Conservation (phyloP, 1,140 invertebrate genomes). For the Vollenhovia emeryi region DNA sequence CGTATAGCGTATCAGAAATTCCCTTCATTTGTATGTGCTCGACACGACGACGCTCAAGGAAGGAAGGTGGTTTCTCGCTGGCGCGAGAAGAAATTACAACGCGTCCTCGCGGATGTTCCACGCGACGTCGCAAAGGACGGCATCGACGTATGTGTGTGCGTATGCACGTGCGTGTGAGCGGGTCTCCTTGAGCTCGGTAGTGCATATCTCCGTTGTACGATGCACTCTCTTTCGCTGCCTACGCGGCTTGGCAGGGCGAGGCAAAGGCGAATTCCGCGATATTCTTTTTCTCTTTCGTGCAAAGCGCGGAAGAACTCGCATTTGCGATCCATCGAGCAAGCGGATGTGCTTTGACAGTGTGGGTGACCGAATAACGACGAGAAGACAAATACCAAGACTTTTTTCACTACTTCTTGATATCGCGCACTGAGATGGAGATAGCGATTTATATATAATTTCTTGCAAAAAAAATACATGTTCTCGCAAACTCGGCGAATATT, state of each 20-base stretch:
- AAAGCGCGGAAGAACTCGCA: slow-evolving; percentile 9
- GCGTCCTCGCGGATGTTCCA: slow-evolving; percentile 43
- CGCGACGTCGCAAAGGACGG: slow-evolving; percentile 33
- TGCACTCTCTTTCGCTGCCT: slow-evolving; percentile 58
- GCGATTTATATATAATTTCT: neutral
- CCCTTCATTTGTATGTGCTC: neutral
- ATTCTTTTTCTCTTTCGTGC: slow-evolving; percentile 11
- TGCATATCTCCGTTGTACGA: slow-evolving; percentile 70
- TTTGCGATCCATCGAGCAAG: neutral
- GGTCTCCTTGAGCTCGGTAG: slow-evolving; percentile 75
- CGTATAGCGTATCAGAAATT: slow-evolving; percentile 28
- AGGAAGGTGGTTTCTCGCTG: slow-evolving; percentile 33
- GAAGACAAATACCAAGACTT: neutral
- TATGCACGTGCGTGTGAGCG: slow-evolving; percentile 61
- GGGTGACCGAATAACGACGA: neutral
- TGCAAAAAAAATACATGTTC: neutral
- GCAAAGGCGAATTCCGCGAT: slow-evolving; percentile 41
- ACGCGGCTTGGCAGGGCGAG: slow-evolving; percentile 22
- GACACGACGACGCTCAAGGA: slow-evolving; percentile 16
- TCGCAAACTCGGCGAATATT: neutral
- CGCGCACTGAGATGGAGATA: neutral
- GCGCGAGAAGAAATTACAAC: slow-evolving; percentile 35
- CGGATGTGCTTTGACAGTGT: neutral
- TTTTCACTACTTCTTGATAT: neutral
- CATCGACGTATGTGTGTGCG: neutral